These are phyloP conservation scores for Lithophane ornitopus DNA, from an alignment of 2,888 invertebrate genomes.

Conservation along the genomic window DNA sequence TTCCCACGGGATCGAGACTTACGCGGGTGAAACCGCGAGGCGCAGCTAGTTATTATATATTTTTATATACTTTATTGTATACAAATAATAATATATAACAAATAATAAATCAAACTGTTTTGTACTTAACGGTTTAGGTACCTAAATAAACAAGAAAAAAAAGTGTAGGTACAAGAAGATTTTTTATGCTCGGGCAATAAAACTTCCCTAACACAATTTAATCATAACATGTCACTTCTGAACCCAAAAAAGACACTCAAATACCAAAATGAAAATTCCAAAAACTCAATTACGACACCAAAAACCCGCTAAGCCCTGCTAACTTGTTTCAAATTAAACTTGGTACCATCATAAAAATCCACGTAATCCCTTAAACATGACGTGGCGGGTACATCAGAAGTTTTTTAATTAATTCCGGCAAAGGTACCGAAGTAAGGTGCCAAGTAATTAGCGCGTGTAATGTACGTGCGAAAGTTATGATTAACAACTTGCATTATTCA, in stretches of 20 bases:
- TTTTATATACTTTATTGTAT: too few species aligned
- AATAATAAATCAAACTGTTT: too few species aligned
- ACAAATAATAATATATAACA: too few species aligned
- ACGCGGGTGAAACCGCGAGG: too few species aligned
- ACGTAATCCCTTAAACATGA: slow-evolving; percentile 49
- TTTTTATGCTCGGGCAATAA: neutral
- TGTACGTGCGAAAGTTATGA: slow-evolving; percentile 68
- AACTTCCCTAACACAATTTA: slow-evolving; percentile 2
- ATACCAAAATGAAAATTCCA: slow-evolving; percentile 37
- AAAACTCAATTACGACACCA: slow-evolving; percentile 56
- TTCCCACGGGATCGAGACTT: too few species aligned
- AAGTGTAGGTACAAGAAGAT: too few species aligned
- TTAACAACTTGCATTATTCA: slow-evolving; percentile 71
- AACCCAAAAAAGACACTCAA: slow-evolving; percentile 23
- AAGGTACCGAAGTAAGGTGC: slow-evolving; percentile 64
- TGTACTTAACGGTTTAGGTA: too few species aligned
- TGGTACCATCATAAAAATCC: slow-evolving; percentile 50
- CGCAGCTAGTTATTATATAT: too few species aligned
- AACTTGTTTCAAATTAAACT: slow-evolving; percentile 59
- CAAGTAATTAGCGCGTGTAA: slow-evolving; percentile 77
- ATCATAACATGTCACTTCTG: slow-evolving; percentile 26
- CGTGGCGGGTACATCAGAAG: slow-evolving; percentile 62
- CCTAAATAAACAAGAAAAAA: too few species aligned
- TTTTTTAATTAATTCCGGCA: slow-evolving; percentile 77
- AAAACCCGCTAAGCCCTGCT: slow-evolving; percentile 39